Percentiles rank a stretch among this genome's conserved stretches.
Evolutionary conservation across 1,140 invertebrate genomes (phyloP).

Genomic region (Drosophila suzukii): DNA sequence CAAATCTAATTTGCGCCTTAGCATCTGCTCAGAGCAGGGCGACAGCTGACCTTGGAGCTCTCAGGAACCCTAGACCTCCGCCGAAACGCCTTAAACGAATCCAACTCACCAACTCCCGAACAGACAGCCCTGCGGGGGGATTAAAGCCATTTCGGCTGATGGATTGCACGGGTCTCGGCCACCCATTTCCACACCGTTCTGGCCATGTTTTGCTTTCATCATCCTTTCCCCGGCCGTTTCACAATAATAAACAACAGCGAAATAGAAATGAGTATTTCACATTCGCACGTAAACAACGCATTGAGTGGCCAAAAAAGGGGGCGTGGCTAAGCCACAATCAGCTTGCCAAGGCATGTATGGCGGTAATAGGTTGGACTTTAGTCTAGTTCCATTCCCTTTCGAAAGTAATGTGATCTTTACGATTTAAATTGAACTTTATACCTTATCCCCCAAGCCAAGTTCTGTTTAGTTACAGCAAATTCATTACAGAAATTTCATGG

Average conservation of each 20-base stretch:
- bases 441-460: too few species aligned
- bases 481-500: not conserved
- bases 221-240: conserved; percentile 51
- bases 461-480: not conserved
- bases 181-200: not conserved
- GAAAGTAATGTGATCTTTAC: not conserved
- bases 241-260: conserved; percentile 46
- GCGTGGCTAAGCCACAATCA: conserved; percentile 63
- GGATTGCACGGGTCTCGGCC: conserved; percentile 30
- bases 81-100: conserved; percentile 59
- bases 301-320: conserved; percentile 49
- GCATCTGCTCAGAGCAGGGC: conserved; percentile 32
- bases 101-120: conserved; percentile 23
- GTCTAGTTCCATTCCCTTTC: not conserved
- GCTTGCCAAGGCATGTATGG: conserved; percentile 54
- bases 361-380: conserved; percentile 12
- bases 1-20: conserved; percentile 78
- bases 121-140: conserved; percentile 22
- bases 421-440: too few species aligned
- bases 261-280: conserved; percentile 69
- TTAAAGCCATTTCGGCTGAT: conserved; percentile 55
- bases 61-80: conserved; percentile 7
- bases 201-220: conserved; percentile 40
- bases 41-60: conserved; percentile 57
- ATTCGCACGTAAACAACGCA: conserved; percentile 73